A percentile compares a stretch with the other conserved stretches of the same genome.
Evolutionary conservation across 1,140 invertebrate genomes (phyloP).

Genomic region (Aphidius ervi): DNA sequence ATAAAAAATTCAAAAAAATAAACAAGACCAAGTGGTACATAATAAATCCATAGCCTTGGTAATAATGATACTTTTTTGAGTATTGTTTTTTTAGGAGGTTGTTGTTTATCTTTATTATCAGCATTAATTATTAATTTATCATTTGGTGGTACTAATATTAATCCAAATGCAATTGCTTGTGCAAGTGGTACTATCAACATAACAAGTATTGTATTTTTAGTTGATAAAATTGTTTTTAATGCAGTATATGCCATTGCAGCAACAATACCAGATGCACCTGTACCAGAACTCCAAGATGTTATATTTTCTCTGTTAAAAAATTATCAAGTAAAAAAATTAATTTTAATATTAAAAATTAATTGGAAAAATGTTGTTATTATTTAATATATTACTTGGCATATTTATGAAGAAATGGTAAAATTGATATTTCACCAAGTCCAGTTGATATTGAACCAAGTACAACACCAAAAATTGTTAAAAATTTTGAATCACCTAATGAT

Average conservation of each 20-base stretch:
- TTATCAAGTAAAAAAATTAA: background rate
- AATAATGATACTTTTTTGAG: conserved; percentile 59
- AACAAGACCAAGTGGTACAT: conserved; percentile 75
- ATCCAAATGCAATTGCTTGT: conserved; percentile 64
- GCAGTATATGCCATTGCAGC: conserved; percentile 73
- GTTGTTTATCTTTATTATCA: conserved; percentile 41
- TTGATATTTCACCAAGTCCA: conserved; percentile 77
- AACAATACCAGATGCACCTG: conserved; percentile 76
- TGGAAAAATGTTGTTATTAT: too few relatives aligned
- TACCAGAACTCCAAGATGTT: conserved; percentile 82
- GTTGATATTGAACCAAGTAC: conserved; percentile 68
- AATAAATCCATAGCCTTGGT: conserved; percentile 68
- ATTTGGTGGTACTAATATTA: conserved; percentile 51
- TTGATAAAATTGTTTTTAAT: conserved; percentile 57
- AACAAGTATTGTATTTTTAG: conserved; percentile 62
- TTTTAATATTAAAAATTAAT: background rate
- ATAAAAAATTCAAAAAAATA: conserved; percentile 90
- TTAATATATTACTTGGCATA: conserved; percentile 62
- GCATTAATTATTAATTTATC: conserved; percentile 32
- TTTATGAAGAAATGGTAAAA: conserved; percentile 69
- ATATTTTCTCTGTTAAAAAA: conserved; percentile 63
- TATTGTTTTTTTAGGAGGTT: conserved; percentile 44
- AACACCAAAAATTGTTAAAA: conserved; percentile 69
- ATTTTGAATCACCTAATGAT: conserved; percentile 58
- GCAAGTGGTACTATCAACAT: conserved; percentile 72